phyloP scores from a whole-genome alignment of 2,113 vertebrate genomes.

The Herpetotheres cachinnans region DNA sequence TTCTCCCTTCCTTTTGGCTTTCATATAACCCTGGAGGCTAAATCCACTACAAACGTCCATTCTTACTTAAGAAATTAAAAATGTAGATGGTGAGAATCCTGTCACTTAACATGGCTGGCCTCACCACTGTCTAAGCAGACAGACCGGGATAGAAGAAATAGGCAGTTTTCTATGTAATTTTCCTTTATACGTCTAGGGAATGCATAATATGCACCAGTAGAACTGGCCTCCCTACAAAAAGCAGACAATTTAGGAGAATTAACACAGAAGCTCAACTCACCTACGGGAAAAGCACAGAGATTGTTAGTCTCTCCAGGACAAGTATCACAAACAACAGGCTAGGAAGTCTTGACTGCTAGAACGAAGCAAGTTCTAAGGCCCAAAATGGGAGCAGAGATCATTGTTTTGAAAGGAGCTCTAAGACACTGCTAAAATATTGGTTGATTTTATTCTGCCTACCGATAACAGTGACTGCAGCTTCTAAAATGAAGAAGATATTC shows the following conservation, averaged over 20 bases:
- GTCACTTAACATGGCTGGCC: not conserved
- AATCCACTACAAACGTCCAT: not conserved
- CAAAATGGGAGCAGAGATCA: not conserved
- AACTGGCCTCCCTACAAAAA: not conserved
- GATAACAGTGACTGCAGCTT: not conserved
- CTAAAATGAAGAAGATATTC: not conserved
- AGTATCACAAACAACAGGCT: not conserved
- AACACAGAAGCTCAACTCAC: not conserved
- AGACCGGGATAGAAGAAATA: rapidly evolving
- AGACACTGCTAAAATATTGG: not conserved
- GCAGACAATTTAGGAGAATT: not conserved
- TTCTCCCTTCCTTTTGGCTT: not conserved
- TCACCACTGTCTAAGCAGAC: not conserved
- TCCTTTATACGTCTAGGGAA: not conserved
- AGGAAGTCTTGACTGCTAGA: not conserved
- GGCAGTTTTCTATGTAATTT: not conserved
- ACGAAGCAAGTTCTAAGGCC: not conserved
- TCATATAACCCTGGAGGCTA: not conserved
- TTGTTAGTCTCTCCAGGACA: not conserved
- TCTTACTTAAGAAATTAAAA: not conserved
- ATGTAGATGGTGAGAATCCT: not conserved
- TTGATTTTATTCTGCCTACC: not conserved
- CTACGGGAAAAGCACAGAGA: not conserved
- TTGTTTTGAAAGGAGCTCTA: not conserved
- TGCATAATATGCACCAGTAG: not conserved